Evolutionary conservation across 2,888 invertebrate species (phyloP).

Genomic region (Tortricodes alternella): DNA sequence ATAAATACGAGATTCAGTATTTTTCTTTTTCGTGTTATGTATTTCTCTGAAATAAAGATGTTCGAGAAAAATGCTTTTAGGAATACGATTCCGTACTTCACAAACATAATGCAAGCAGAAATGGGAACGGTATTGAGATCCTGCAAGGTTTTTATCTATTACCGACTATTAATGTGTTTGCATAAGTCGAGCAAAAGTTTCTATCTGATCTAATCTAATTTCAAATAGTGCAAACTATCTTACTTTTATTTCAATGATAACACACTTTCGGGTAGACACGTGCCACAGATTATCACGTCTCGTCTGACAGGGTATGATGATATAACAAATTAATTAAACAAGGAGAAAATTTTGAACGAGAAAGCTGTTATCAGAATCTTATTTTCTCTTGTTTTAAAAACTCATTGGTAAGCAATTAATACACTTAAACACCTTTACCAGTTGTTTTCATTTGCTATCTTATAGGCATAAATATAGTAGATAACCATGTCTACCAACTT

Average conservation of each 20-base stretch:
- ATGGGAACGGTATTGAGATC: too few relatives aligned
- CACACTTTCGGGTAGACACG: background rate
- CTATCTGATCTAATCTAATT: background rate
- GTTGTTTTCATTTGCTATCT: too few relatives aligned
- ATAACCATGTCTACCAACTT: slow-evolving; percentile 11
- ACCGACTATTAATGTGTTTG: too few relatives aligned
- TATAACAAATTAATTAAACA: background rate
- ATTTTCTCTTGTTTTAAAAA: too few relatives aligned
- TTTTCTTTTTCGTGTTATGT: slow-evolving; percentile 8
- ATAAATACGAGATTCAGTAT: slow-evolving; percentile 27
- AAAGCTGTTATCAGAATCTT: too few relatives aligned
- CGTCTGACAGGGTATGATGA: background rate
- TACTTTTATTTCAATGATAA: background rate
- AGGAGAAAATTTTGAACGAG: background rate
- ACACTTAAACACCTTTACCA: too few relatives aligned
- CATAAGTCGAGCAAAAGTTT: background rate
- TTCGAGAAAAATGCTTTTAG: background rate
- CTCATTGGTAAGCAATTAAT: too few relatives aligned
- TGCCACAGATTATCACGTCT: slow-evolving; percentile 1
- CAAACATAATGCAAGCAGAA: too few relatives aligned
- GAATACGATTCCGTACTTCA: background rate
- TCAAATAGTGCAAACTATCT: background rate
- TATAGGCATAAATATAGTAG: too few relatives aligned
- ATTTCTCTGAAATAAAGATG: background rate
- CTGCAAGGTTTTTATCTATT: too few relatives aligned